phyloP scores from a whole-genome alignment of 2,797 vertebrate species.

The Sarcophilus harrisii region DNA sequence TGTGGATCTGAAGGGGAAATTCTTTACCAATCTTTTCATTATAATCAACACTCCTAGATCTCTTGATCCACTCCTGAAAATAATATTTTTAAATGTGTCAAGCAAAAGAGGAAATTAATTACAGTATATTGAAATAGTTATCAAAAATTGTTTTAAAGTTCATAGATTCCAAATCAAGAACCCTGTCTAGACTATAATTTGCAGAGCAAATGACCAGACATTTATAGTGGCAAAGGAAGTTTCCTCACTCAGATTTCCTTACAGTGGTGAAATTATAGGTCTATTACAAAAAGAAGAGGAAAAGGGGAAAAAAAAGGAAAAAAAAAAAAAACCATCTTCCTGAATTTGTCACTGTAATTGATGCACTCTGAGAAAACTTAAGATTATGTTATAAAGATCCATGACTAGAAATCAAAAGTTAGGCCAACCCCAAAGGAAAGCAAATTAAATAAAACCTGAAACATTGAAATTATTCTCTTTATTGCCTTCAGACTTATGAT shows the following conservation, averaged over 20 bases:
- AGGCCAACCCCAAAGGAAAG: neutral
- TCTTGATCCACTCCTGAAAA: neutral
- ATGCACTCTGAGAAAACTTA: neutral
- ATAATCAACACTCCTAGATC: neutral
- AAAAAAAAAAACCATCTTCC: neutral
- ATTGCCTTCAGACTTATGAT: neutral
- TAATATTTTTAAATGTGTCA: neutral
- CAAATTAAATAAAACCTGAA: neutral
- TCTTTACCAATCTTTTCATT: neutral
- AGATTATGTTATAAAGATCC: neutral
- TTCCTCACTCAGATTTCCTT: neutral
- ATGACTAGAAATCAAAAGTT: neutral
- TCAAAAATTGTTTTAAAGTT: neutral
- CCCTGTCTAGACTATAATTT: neutral
- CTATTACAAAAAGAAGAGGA: neutral
- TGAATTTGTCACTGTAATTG: neutral
- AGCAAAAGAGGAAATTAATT: neutral
- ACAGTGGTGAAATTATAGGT: neutral
- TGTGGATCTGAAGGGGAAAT: neutral
- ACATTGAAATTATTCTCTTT: neutral
- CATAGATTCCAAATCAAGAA: neutral
- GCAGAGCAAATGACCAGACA: neutral
- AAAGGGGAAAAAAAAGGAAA: too few relatives aligned
- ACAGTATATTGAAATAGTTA: neutral
- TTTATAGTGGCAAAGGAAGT: neutral